These are phyloP conservation scores for Strigamia maritima DNA, from an alignment of 2,888 invertebrate species.

Conservation along the genomic window DNA sequence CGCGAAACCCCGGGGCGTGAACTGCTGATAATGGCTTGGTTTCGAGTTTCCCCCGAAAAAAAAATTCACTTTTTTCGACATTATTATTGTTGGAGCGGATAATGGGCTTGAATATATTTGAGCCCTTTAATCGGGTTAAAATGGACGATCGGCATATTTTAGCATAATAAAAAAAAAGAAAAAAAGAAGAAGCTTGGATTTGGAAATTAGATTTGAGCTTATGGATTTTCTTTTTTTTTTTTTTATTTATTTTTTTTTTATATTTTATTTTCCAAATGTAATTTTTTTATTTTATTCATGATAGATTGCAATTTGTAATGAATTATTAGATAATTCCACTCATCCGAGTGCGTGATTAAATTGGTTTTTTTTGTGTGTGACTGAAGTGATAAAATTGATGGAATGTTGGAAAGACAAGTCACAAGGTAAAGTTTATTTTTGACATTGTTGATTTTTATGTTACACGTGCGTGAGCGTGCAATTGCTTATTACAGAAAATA, in stretches of 20 bases:
- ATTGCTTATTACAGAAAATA: constrained; percentile 21
- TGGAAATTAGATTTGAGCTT: no score
- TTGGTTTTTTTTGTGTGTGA: not conserved
- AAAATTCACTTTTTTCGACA: not conserved
- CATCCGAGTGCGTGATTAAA: constrained; percentile 3
- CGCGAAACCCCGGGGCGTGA: constrained; percentile 27
- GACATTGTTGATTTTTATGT: constrained; percentile 1
- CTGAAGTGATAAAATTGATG: not conserved
- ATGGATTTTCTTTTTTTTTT: not conserved
- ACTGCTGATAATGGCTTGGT: constrained; percentile 20
- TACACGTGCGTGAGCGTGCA: constrained; percentile 9
- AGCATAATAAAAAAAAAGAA: not conserved
- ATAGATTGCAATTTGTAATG: not conserved
- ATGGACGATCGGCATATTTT: not conserved
- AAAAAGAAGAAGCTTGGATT: not conserved
- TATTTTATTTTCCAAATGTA: no score
- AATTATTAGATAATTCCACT: not conserved
- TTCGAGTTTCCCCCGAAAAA: not conserved
- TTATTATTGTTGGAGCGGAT: constrained; percentile 16
- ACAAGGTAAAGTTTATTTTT: not conserved
- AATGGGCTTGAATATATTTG: constrained; percentile 20
- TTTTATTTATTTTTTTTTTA: no score
- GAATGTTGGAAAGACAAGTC: not conserved
- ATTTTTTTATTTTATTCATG: no score
- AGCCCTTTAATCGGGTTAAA: not conserved